Evolutionary conservation across 2,113 vertebrate species (phyloP), one percentile per base, ranked within the genome.

Genomic region (Nannobrachium achirus): DNA sequence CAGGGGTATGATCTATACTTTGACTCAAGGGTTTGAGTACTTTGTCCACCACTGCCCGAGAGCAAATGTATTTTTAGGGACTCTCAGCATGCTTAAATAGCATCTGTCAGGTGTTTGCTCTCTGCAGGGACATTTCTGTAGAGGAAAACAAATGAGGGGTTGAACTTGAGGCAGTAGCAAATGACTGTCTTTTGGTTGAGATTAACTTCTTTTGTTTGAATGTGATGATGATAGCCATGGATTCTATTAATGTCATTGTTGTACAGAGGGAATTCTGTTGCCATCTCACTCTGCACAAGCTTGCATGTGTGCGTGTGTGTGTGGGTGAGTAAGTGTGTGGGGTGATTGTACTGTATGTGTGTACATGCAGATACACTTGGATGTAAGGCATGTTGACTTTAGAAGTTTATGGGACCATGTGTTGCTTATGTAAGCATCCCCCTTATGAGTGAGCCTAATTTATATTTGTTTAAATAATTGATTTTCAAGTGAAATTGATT

Each of bases 21-120:
- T 33, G 25, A 33, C 25, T 33, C 25, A 33, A 33, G 25, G 25
- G 25, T 33, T 33, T 33, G 25, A 33, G 25, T 33, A 33, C 25
- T 5, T 33, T 33, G 25, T 2, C 25, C 25, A 33, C 25, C 25
- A 33, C 25, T 33, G 25, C 25, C 63, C 0, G 1, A 63, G 81
- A 40, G 2, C 65, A 75, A 59, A 84, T 82, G 73, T 86, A 82
- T 87, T 83, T 86, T 83, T 76, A 80, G 77, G 53, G 64, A 60
- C 68, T 78, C 68, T 78, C 52, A 14, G 59, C 39, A 1, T 56
- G 79, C 73, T 76, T 86, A 75, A 86, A 75, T 59, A 65, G 76
- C 71, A 69, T 75, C 76, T 71, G 73, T 72, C 60, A 44, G 49
- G 74, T 63, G 69, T 78, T 84, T 77, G n/a, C n/a, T 60, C 76